Base-by-base conservation (phyloP, 1,140 invertebrate genomes). In the Ostrea edulis region DNA sequence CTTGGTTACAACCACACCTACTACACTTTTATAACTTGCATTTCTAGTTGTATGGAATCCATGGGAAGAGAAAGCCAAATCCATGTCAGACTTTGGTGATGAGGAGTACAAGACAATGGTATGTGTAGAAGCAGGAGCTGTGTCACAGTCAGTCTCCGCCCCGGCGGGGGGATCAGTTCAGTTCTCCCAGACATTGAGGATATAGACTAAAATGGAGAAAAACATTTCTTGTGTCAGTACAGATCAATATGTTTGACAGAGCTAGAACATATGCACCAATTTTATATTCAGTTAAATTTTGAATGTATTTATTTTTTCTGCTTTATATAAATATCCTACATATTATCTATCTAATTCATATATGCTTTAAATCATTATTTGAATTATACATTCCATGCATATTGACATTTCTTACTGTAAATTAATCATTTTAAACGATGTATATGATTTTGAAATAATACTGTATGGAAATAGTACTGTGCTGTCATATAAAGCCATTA, bases 101-200 rank as follows among this genome's bases (percentile, higher is more conserved):
- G 98, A 98, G 92, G 98, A 99, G 86, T 98, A 98, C 95, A 97
- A 97, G 12, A 98, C 98, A 93, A 98, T 99, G 98, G 96, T 99
- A 88, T 99, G 98, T 95, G 98, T 99, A 44, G 98, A 99, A 95
- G 97, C 98, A 86, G 98, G 98, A 53, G 97, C 97, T 93, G 98
- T 99, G 0, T 97, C 96, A 86, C 96, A 97, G 91, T 98, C 97
- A 68, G 97, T 98, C 44, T 97, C 97, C 92, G 96, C 99, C 53
- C 95, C 97, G 89, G 97, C 98, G 53, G 97, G 97, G 62, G 98
- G 90, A 17, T 53, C 71, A n/a, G 11, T 87, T 9, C 25, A 44
- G 11, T 90, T 90, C 82, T 77, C 82, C 17, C 90, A 91, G 62
- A 87, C 68, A 20, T 53, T 89, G 29, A 85, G 17, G 52, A n/a